Conservation (phyloP, 2,888 invertebrate genomes). For the Autographa gamma region DNA sequence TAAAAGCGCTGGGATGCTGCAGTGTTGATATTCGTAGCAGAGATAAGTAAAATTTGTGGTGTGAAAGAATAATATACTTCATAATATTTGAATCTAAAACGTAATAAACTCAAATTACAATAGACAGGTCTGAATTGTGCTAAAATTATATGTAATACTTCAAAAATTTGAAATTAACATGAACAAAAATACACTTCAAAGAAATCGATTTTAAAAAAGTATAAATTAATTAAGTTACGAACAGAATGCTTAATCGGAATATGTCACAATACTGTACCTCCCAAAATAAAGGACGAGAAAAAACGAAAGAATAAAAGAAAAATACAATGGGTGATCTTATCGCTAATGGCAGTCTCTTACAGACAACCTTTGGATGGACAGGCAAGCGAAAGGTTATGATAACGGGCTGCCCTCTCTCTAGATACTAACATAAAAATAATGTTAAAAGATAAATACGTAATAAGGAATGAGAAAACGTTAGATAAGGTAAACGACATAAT, state of each 20-base stretch:
- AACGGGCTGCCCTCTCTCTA: constrained; percentile 11
- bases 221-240: background rate
- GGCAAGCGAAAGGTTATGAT: constrained; percentile 7
- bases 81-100: too few relatives aligned
- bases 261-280: background rate
- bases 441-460: background rate
- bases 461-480: background rate
- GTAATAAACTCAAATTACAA: too few relatives aligned
- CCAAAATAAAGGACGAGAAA: background rate
- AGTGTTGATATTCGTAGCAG: constrained; percentile 12
- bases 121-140: too few relatives aligned
- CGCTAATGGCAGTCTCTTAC: constrained; percentile 6
- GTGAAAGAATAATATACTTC: too few relatives aligned
- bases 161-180: too few relatives aligned
- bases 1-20: constrained; percentile 37
- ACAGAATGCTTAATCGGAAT: background rate
- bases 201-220: background rate
- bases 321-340: constrained; percentile 6
- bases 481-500: constrained; percentile 4
- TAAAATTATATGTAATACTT: too few relatives aligned
- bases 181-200: background rate
- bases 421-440: constrained; percentile 7
- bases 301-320: constrained; percentile 1
- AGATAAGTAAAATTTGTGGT: background rate
- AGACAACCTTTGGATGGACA: constrained; percentile 5